phyloP scores from a whole-genome alignment of 2,888 invertebrate genomes.

The Syrphus vitripennis region DNA sequence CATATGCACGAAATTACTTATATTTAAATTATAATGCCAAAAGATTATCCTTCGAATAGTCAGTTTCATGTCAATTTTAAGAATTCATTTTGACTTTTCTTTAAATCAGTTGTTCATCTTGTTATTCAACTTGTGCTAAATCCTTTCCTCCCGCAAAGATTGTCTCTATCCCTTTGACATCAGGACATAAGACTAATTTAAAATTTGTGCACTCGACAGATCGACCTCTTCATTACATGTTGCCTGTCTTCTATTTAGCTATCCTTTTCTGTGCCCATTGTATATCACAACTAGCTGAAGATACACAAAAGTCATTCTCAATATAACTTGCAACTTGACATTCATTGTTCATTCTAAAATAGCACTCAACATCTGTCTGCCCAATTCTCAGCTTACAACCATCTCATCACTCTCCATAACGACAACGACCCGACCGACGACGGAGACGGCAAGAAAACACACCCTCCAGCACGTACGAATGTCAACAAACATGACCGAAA shows the following conservation, averaged over 20 bases:
- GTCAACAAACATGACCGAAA: conserved; percentile 24
- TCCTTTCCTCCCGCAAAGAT: background rate
- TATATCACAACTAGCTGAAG: background rate
- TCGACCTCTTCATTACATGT: background rate
- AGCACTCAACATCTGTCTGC: conserved; percentile 3
- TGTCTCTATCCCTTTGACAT: background rate
- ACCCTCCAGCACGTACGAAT: conserved; percentile 24
- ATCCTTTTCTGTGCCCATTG: background rate
- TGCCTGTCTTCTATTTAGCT: background rate
- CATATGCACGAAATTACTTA: too few relatives aligned
- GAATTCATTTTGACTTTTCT: too few relatives aligned
- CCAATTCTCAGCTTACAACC: background rate
- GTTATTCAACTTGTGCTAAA: background rate
- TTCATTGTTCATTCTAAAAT: conserved; percentile 31
- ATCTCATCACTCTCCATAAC: conserved; percentile 6
- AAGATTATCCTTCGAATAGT: too few relatives aligned
- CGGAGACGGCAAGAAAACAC: background rate
- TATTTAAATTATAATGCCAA: too few relatives aligned
- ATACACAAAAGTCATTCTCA: conserved; percentile 12
- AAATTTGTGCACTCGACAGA: background rate
- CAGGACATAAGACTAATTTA: background rate
- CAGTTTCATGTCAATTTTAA: too few relatives aligned
- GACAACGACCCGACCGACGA: background rate
- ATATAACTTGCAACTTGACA: conserved; percentile 18
- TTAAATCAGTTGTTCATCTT: too few relatives aligned